A percentile compares a stretch with the other conserved stretches of the same genome.
Evolutionary conservation across 2,113 vertebrate species (phyloP).

Genomic region (Martes martes): DNA sequence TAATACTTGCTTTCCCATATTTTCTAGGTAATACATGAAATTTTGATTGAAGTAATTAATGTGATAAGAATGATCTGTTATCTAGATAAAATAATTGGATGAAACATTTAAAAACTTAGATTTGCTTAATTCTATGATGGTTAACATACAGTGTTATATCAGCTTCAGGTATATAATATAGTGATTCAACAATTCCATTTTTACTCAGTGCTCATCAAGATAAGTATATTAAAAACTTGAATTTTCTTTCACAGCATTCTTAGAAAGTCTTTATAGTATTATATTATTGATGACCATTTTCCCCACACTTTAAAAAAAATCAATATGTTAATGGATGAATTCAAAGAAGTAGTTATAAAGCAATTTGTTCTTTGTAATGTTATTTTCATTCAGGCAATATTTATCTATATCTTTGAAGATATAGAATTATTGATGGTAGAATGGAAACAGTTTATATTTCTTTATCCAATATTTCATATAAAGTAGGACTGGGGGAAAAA

Average conservation of each 20-base stretch:
- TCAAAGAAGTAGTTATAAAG: neutral
- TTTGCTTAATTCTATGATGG: neutral
- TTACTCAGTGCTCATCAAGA: neutral
- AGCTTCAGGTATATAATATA: neutral
- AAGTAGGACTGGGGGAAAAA: neutral
- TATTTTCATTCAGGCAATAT: constrained; percentile 3
- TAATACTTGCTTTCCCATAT: neutral
- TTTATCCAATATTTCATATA: neutral
- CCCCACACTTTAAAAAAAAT: neutral
- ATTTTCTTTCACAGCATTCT: neutral
- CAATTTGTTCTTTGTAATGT: neutral
- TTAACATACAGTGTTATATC: neutral
- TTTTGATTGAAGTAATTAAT: neutral
- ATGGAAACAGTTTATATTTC: neutral
- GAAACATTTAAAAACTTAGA: neutral
- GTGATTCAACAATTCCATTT: neutral
- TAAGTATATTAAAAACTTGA: neutral
- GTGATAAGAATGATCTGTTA: neutral
- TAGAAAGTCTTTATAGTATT: neutral
- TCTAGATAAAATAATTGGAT: neutral
- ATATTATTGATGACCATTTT: neutral
- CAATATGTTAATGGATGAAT: neutral
- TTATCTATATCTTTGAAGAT: neutral
- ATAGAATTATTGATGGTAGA: neutral
- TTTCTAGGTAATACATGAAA: neutral